Evolutionary conservation across 2,797 vertebrate genomes (phyloP).

Genomic region (Myripristis murdjan): DNA sequence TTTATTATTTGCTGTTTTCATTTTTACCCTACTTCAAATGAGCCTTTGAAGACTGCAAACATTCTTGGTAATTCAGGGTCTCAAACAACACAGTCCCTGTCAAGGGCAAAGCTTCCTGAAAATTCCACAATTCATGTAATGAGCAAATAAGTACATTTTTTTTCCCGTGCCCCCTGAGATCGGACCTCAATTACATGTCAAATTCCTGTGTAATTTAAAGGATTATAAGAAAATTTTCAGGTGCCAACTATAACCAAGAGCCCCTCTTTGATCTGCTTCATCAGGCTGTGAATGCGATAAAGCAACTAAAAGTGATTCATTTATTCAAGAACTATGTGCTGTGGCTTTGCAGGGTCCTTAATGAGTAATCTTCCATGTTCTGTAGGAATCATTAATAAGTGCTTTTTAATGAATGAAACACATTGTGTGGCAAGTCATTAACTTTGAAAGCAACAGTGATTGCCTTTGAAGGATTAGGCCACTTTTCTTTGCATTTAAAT

Average conservation of each 20-base stretch:
- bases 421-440: conserved; percentile 81
- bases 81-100: conserved; percentile 3
- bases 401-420: conserved; percentile 79
- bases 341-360: conserved; percentile 63
- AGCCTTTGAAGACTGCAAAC: conserved; percentile 6
- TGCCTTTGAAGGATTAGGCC: conserved; percentile 77
- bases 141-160: conserved; percentile 18
- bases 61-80: background rate
- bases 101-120: conserved; percentile 31
- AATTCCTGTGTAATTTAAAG: conserved; percentile 54
- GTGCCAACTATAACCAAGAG: conserved; percentile 22
- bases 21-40: background rate
- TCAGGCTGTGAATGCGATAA: conserved; percentile 56
- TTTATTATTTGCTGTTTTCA: background rate
- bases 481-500: conserved; percentile 75
- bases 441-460: conserved; percentile 79
- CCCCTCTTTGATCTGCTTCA: conserved; percentile 58
- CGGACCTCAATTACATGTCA: conserved; percentile 45
- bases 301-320: conserved; percentile 63
- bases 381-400: conserved; percentile 77
- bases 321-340: conserved; percentile 57
- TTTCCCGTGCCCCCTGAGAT: conserved; percentile 12
- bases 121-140: conserved; percentile 15
- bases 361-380: conserved; percentile 77
- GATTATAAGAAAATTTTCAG: conserved; percentile 68